Evolutionary conservation across 2,797 vertebrate genomes (phyloP).

Genomic region (Amblyraja radiata): DNA sequence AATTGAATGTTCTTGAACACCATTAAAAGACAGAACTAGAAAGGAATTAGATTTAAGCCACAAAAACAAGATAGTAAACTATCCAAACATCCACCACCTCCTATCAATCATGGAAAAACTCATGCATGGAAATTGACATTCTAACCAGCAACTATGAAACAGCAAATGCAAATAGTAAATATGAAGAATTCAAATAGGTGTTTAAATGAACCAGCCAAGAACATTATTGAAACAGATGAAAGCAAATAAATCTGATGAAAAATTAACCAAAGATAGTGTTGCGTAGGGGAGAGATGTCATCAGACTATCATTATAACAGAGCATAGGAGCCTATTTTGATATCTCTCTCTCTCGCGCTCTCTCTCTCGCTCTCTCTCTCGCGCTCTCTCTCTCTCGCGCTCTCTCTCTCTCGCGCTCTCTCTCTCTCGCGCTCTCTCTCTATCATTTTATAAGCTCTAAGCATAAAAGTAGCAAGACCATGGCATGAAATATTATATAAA

Average conservation of each 20-base stretch:
- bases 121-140: not conserved
- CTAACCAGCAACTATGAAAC: not conserved
- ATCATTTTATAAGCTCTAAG: too few species aligned
- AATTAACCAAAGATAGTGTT: too few species aligned
- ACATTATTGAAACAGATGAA: not conserved
- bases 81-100: not conserved
- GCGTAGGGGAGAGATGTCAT: too few species aligned
- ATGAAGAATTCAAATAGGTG: not conserved
- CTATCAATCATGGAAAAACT: not conserved
- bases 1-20: not conserved
- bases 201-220: not conserved
- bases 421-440: too few species aligned
- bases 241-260: not conserved
- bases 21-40: not conserved
- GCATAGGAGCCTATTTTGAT: not conserved
- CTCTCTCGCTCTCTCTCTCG: too few species aligned
- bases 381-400: too few species aligned
- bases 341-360: too few species aligned
- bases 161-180: not conserved
- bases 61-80: not conserved
- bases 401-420: too few species aligned
- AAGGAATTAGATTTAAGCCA: not conserved
- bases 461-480: too few species aligned
- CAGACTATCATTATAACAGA: too few species aligned
- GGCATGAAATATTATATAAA: too few species aligned